phyloP scores from a whole-genome alignment of 1,140 invertebrate genomes.

The Pachyrhynchus sulphureomaculatus region DNA sequence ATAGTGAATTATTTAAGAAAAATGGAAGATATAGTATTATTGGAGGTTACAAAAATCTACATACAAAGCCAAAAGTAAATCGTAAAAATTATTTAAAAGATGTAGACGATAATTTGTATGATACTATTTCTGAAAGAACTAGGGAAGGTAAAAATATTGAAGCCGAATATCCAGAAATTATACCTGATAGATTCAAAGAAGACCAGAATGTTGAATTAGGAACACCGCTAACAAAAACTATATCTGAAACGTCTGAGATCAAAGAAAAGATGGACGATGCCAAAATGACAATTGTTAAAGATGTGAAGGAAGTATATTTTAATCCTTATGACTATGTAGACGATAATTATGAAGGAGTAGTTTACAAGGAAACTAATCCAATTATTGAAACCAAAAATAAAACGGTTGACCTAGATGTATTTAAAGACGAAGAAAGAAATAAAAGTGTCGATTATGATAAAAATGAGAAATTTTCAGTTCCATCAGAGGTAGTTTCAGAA shows the following conservation, averaged over 20 bases:
- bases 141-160: background rate
- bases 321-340: constrained; percentile 54
- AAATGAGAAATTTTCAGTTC: background rate
- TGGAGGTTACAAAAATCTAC: constrained; percentile 12
- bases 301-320: constrained; percentile 1
- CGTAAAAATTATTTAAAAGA: background rate
- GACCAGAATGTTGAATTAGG: too few species aligned
- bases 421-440: background rate
- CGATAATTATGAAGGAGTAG: constrained; percentile 57
- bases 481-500: background rate
- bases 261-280: constrained; percentile 15
- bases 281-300: background rate
- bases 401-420: background rate
- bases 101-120: background rate
- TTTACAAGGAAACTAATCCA: constrained; percentile 14
- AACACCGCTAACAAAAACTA: background rate
- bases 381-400: background rate
- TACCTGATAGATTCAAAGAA: background rate
- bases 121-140: background rate
- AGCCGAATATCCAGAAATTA: background rate
- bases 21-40: constrained; percentile 33
- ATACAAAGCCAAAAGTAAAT: background rate
- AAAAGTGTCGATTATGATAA: background rate
- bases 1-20: constrained; percentile 27
- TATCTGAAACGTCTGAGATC: background rate